Evolutionary conservation across 2,888 invertebrate species (phyloP).

Genomic region (Cyrtodaria siliqua): DNA sequence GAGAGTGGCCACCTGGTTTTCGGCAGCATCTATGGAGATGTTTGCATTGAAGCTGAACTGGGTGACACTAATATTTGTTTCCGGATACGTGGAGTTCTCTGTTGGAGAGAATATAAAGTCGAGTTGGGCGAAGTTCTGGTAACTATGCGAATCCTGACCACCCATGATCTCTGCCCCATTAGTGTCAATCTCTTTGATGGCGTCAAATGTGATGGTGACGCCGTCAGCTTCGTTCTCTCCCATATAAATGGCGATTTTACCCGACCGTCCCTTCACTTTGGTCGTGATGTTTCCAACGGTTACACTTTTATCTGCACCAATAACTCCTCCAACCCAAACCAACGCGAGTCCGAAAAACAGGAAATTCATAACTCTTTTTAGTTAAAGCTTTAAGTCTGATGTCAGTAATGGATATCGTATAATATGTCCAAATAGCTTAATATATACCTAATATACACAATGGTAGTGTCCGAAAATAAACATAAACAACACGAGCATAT

Average conservation of each 20-base stretch:
- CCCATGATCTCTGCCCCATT: neutral
- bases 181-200: constrained; percentile 2
- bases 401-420: no score
- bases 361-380: no score
- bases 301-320: constrained; percentile 13
- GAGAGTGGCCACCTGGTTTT: constrained; percentile 14
- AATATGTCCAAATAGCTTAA: no score
- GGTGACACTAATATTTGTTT: constrained; percentile 24
- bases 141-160: neutral
- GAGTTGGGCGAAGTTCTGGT: constrained; percentile 40
- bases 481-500: no score
- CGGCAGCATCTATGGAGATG: neutral
- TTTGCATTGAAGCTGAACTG: constrained; percentile 39
- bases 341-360: neutral
- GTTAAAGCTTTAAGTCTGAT: no score
- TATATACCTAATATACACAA: no score
- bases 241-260: constrained; percentile 41
- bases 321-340: neutral
- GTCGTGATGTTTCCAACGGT: constrained; percentile 34
- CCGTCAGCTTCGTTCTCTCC: constrained; percentile 15
- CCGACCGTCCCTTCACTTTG: constrained; percentile 43
- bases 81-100: constrained; percentile 17
- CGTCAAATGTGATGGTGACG: constrained; percentile 20
- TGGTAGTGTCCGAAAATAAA: no score
- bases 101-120: constrained; percentile 30